Percentiles rank a stretch among this genome's conserved stretches.
These are phyloP conservation scores for Rhagologus leucostigma DNA, from an alignment of 2,113 vertebrate genomes.

Conservation along the genomic window DNA sequence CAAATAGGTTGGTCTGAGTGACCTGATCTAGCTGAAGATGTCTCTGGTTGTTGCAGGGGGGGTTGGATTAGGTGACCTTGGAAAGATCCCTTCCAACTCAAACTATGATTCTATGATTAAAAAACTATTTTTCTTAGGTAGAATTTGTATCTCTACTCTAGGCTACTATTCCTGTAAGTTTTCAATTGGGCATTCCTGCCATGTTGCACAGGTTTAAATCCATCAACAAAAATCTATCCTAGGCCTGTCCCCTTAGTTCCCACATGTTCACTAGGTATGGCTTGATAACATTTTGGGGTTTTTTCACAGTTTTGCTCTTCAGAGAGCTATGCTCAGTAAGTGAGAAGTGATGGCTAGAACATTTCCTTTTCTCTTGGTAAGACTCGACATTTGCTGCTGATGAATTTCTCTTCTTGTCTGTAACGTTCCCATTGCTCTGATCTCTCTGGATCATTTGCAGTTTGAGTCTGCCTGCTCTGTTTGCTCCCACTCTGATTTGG, in stretches of 20 bases:
- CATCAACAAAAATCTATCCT: not conserved
- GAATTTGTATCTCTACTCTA: not conserved
- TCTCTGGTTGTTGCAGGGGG: not conserved
- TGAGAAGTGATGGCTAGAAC: rapidly evolving
- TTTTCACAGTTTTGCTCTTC: not conserved
- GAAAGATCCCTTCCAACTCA: not conserved
- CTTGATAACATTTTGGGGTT: not conserved
- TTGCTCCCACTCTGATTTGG: not conserved
- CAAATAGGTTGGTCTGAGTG: not conserved
- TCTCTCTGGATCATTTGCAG: not conserved
- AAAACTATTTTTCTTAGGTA: not conserved
- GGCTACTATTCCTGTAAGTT: not conserved
- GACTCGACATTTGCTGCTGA: not conserved
- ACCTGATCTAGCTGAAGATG: not conserved
- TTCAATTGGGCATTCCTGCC: not conserved
- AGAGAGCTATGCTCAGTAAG: not conserved
- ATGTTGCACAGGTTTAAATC: not conserved
- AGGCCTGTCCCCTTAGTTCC: not conserved
- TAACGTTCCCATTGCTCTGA: not conserved
- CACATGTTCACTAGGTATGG: not conserved
- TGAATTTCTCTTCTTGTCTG: not conserved
- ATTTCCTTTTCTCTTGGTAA: not conserved
- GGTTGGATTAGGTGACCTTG: not conserved
- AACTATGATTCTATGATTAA: not conserved
- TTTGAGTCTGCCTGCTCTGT: not conserved